These are phyloP conservation scores for Wasmannia auropunctata DNA, from an alignment of 1,140 invertebrate species.

Conservation along the genomic window DNA sequence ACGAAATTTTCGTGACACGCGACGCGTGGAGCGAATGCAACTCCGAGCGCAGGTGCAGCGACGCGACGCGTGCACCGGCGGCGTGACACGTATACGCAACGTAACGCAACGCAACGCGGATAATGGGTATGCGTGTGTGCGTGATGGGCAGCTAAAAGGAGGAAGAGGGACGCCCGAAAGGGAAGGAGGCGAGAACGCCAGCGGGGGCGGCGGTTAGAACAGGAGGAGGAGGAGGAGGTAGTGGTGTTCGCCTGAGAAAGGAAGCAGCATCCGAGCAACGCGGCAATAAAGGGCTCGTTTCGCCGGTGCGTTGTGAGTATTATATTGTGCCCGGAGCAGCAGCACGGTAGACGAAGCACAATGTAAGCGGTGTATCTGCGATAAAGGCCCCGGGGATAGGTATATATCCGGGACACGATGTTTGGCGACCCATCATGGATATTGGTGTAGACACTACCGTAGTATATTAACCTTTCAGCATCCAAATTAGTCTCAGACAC, in stretches of 20 bases:
- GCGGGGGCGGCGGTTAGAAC: not conserved
- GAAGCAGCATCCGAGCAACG: constrained; percentile 82
- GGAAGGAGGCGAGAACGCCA: constrained; percentile 31
- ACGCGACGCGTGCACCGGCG: constrained; percentile 25
- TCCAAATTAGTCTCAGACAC: not conserved
- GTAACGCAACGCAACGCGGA: constrained; percentile 3
- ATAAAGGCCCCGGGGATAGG: constrained; percentile 59
- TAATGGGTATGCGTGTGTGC: not conserved
- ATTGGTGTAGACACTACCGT: constrained; percentile 15
- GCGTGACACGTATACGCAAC: constrained; percentile 10
- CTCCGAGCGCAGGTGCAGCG: constrained; percentile 41
- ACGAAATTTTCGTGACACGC: constrained; percentile 48
- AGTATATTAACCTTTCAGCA: not conserved
- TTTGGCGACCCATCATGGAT: constrained; percentile 12
- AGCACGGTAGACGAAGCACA: constrained; percentile 52
- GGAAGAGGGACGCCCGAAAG: constrained; percentile 37
- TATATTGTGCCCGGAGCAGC: constrained; percentile 62
- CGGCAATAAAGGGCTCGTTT: constrained; percentile 83
- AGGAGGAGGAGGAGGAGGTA: constrained; percentile 14
- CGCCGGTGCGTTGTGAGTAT: constrained; percentile 73
- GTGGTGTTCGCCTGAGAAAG: constrained; percentile 80
- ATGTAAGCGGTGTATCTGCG: constrained; percentile 67
- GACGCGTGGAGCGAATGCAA: constrained; percentile 10
- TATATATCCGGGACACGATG: constrained; percentile 53
- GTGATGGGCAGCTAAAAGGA: constrained; percentile 13